Conservation (phyloP, 1,140 invertebrate species). For the Conus ventricosus region DNA sequence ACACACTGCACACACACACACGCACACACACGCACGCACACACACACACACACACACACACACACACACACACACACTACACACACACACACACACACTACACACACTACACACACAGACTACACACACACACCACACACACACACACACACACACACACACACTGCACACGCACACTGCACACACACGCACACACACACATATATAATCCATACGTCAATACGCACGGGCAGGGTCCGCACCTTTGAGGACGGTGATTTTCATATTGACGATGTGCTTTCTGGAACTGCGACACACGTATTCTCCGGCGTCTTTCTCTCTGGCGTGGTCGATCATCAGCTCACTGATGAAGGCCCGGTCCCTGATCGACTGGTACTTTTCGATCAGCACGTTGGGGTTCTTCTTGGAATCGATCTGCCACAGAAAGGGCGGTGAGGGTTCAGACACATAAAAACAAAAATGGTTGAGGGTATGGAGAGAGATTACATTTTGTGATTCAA, state of each 20-base stretch:
- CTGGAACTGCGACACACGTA: slow-evolving; percentile 65
- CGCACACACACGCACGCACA: too few species aligned
- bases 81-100: slow-evolving; percentile 9
- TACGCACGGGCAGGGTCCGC: slow-evolving; percentile 19
- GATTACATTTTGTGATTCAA: too few species aligned
- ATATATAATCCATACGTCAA: neutral
- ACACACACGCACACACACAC: neutral
- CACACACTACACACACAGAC: neutral
- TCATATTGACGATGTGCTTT: slow-evolving; percentile 55
- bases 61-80: neutral
- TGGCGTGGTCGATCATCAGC: slow-evolving; percentile 58
- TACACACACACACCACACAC: too few species aligned
- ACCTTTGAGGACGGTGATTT: slow-evolving; percentile 62
- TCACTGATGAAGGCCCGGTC: slow-evolving; percentile 53
- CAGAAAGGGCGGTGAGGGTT: too few species aligned
- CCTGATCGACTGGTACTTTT: slow-evolving; percentile 47
- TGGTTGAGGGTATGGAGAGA: too few species aligned
- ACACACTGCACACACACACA: neutral
- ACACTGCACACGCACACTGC: too few species aligned
- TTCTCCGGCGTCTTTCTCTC: slow-evolving; percentile 55
- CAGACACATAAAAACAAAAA: neutral
- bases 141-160: neutral
- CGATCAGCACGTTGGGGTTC: slow-evolving; percentile 53
- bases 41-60: too few species aligned
- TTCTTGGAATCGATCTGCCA: slow-evolving; percentile 60